A percentile compares a stretch with the other conserved stretches of the same genome.
phyloP scores from a whole-genome alignment of 2,797 vertebrate genomes.

The Psittacula derbiana region DNA sequence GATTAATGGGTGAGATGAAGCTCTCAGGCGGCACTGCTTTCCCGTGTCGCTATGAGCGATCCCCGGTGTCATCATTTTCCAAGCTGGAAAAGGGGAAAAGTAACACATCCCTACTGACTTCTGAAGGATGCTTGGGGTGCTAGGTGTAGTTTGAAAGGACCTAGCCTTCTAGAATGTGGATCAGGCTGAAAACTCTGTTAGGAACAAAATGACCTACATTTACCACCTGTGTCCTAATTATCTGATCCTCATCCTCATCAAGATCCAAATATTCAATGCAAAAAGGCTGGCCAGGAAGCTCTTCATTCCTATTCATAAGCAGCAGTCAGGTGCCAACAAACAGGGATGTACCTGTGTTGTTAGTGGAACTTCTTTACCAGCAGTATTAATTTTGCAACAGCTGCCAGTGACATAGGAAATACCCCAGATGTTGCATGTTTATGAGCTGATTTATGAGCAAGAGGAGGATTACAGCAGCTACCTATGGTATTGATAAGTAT shows the following conservation, averaged over 20 bases:
- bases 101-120: neutral
- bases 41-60: fast-evolving
- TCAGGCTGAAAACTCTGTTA: neutral
- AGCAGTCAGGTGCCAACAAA: neutral
- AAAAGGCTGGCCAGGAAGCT: fast-evolving
- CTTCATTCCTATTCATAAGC: fast-evolving
- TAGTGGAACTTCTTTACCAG: neutral
- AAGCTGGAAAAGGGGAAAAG: neutral
- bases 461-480: neutral
- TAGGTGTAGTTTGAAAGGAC: neutral
- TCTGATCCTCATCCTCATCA: neutral
- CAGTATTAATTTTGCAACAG: neutral
- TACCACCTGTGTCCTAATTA: neutral
- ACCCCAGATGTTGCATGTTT: neutral
- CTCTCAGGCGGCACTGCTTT: neutral
- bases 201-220: neutral
- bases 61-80: neutral
- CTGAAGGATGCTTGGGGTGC: neutral
- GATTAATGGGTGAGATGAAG: fast-evolving
- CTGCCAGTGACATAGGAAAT: neutral
- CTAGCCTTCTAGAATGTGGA: neutral
- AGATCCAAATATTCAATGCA: fast-evolving
- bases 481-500: neutral
- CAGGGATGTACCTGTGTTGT: neutral
- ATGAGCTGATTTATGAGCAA: slow-evolving; percentile 19